Conservation (phyloP, 2,888 invertebrate species). For the Phymatocera aterrima region DNA sequence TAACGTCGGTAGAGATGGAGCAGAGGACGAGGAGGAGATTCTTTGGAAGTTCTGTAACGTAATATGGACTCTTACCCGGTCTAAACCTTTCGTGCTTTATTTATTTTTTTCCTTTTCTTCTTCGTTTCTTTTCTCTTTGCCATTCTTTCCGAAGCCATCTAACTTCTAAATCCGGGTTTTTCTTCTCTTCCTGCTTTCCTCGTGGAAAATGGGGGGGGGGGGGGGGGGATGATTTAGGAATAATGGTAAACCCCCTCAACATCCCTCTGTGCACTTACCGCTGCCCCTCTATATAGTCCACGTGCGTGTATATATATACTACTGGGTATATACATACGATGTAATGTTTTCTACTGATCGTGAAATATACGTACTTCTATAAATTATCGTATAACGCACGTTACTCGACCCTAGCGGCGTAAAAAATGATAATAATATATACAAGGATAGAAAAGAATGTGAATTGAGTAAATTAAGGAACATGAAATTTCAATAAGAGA, state of each 20-base stretch:
- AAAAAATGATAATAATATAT: neutral
- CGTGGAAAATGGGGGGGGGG: neutral
- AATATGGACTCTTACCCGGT: constrained; percentile 35
- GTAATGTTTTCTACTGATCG: constrained; percentile 17
- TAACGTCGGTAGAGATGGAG: constrained; percentile 2
- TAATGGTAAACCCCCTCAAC: constrained; percentile 20
- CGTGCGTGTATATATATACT: neutral
- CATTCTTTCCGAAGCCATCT: constrained; percentile 53
- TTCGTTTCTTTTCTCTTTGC: constrained; percentile 47
- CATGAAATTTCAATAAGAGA: neutral
- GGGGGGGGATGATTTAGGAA: constrained; percentile 35
- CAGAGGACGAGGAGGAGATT: constrained; percentile 6
- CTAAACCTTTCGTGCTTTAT: no score
- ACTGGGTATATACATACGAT: neutral
- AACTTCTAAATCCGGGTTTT: constrained; percentile 53
- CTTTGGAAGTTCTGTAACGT: constrained; percentile 36
- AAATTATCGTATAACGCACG: constrained; percentile 16
- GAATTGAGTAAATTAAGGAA: neutral
- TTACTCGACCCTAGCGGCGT: constrained; percentile 9
- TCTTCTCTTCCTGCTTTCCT: neutral
- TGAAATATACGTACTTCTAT: constrained; percentile 14
- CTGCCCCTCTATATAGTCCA: neutral
- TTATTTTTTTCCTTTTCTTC: no score
- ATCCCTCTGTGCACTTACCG: constrained; percentile 17
- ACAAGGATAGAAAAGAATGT: neutral